These are phyloP conservation scores for Drosophila macrospina DNA, from an alignment of 2,888 invertebrate genomes.

Conservation along the genomic window DNA sequence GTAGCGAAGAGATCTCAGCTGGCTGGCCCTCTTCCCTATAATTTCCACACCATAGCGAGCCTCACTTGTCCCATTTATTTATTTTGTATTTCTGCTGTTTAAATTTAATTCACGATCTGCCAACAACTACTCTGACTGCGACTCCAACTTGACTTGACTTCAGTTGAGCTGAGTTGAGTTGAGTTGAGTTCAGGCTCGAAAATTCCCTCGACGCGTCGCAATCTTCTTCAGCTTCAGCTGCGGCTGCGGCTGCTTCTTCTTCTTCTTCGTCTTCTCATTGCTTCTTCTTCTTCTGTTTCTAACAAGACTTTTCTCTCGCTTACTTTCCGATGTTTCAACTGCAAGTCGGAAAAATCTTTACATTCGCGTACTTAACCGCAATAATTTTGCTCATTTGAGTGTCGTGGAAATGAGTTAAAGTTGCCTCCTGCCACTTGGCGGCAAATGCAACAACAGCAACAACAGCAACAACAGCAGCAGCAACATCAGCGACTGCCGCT, in stretches of 20 bases:
- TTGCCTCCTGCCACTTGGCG: conserved; percentile 61
- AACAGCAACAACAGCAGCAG: conserved; percentile 31
- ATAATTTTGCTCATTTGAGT: conserved; percentile 82
- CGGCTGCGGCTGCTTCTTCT: background rate
- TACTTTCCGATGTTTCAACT: conserved; percentile 61
- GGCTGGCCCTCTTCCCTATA: conserved; percentile 53
- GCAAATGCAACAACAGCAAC: conserved; percentile 46
- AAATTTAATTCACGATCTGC: conserved; percentile 80
- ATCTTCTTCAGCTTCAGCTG: conserved; percentile 36
- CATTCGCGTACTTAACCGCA: conserved; percentile 80
- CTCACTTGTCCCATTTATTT: conserved; percentile 82
- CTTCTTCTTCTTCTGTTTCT: conserved; percentile 36
- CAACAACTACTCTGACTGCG: conserved; percentile 35
- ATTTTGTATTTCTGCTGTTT: conserved; percentile 77
- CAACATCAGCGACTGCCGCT: conserved; percentile 56
- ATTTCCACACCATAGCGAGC: conserved; percentile 44
- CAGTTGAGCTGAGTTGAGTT: conserved; percentile 2
- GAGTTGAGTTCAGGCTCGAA: conserved; percentile 14
- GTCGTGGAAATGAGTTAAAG: conserved; percentile 81
- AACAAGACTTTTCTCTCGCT: conserved; percentile 71
- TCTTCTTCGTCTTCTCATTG: conserved; percentile 6
- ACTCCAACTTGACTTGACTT: conserved; percentile 13
- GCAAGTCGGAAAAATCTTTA: conserved; percentile 63
- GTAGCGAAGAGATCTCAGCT: background rate
- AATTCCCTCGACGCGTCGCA: conserved; percentile 61